Base-by-base conservation (phyloP, 2,888 invertebrate species). In the Pammene fasciana region DNA sequence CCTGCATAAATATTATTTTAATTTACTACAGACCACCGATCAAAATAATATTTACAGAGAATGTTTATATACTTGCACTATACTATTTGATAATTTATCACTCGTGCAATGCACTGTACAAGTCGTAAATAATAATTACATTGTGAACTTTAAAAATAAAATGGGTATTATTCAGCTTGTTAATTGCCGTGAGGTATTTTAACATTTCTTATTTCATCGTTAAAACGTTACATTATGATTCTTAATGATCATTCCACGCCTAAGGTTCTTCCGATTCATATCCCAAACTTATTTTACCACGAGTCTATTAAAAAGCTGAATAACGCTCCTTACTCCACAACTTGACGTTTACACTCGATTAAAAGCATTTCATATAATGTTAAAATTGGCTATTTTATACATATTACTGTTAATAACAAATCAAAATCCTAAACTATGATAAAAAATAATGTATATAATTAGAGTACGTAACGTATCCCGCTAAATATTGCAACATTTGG, bases 41-140 rank as follows among this genome's bases (percentile, higher is more conserved):
- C 79, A 86, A 92, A 92, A 92, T 90, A 91, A 92, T 90, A 92
- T 91, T 92, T 89, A 91, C 86, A 89, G 86, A 89, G 88, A 89
- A 78, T 46, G 76, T 81, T 82, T 78, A 79, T 74, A 34, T 59
- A 79, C 75, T 43, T 67, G 66, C 61, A 70, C 67, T 70, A 50
- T 66, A 61, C 70, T 55, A 66, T 68, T 65, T 65, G 45, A 54
- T 45, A 70, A 65, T 65, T 65, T 66, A 65, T 70, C 64, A 61
- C 59, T 65, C 65, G 43, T 60, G 65, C 48, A 18, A 73, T 66
- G 59, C 56, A 76, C 82, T 82, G 79, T 76, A 78, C 84, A 80
- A 79, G 72, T 77, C 80, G 81, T 77, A 78, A 62, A 75, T 77
- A 76, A 78, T 73, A 79, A 75, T 74, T 74, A 74, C 73, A 73